Conservation (phyloP, 2,888 invertebrate species). For the Neoascia interrupta region DNA sequence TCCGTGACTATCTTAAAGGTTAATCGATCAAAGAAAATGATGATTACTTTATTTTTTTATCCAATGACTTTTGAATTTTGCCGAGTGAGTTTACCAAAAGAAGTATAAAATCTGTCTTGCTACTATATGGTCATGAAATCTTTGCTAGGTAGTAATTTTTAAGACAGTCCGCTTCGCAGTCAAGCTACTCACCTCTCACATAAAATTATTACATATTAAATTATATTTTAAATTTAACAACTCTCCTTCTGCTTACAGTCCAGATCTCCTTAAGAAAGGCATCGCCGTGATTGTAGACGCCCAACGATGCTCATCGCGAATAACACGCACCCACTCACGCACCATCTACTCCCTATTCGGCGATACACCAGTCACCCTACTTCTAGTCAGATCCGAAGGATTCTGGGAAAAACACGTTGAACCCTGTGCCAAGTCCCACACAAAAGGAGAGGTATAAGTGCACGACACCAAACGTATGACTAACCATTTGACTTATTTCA, state of each 20-base stretch:
- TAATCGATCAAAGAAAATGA: no score
- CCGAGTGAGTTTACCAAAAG: no score
- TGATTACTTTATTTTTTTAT: no score
- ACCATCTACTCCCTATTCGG: constrained; percentile 81
- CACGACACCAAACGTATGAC: constrained; percentile 1
- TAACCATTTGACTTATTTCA: constrained; percentile 1
- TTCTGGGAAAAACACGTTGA: constrained; percentile 89
- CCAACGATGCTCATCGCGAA: constrained; percentile 83
- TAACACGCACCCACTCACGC: constrained; percentile 83
- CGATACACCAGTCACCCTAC: constrained; percentile 80
- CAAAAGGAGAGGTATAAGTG: constrained; percentile 81
- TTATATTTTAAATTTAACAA: no score
- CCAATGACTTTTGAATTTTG: no score
- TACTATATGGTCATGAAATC: no score
- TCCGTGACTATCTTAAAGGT: no score
- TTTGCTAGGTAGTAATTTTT: no score
- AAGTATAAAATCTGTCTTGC: no score
- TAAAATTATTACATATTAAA: no score
- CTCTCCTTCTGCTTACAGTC: constrained; percentile 70
- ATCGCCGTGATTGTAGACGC: constrained; percentile 84
- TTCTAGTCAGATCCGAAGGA: constrained; percentile 87
- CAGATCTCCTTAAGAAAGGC: constrained; percentile 79
- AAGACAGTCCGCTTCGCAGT: no score
- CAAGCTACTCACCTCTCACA: no score
- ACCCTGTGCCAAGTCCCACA: constrained; percentile 84